Conservation (phyloP, 2,113 vertebrate species). For the Electrona antarctica region DNA sequence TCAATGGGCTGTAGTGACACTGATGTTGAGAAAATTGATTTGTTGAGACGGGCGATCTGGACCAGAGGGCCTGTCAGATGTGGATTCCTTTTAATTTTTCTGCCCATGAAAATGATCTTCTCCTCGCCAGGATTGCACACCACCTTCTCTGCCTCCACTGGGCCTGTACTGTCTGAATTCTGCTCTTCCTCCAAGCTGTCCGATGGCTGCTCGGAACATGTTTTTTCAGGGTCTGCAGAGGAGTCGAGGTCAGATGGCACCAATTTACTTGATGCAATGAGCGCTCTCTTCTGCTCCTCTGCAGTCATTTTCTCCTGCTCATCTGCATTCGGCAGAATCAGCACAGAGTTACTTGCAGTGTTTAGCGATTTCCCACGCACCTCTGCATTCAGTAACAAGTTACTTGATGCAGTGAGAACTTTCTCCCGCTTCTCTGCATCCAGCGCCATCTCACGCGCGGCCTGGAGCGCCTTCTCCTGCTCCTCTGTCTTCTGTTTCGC, state of each 20-base stretch:
- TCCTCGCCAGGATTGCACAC: background rate
- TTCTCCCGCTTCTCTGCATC: too few relatives aligned
- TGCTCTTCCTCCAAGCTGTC: background rate
- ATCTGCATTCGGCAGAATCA: background rate
- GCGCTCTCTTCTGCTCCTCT: background rate
- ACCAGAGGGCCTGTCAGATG: background rate
- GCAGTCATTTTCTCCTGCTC: background rate
- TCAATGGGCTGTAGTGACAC: background rate
- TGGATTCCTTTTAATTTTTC: background rate
- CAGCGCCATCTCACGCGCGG: too few relatives aligned
- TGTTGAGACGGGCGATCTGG: conserved; percentile 7
- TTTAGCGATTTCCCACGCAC: too few relatives aligned
- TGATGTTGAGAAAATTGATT: background rate
- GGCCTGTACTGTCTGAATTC: background rate
- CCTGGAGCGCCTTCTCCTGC: too few relatives aligned
- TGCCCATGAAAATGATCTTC: background rate
- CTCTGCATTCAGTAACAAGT: too few relatives aligned
- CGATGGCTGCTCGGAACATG: background rate
- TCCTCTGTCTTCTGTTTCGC: too few relatives aligned
- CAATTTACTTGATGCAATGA: background rate
- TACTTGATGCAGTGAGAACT: too few relatives aligned
- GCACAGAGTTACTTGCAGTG: too few relatives aligned
- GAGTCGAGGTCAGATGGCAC: background rate
- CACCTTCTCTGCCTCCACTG: background rate
- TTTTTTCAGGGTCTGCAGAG: background rate